Conservation (phyloP, 2,797 vertebrate genomes). For the Lateolabrax maculatus region DNA sequence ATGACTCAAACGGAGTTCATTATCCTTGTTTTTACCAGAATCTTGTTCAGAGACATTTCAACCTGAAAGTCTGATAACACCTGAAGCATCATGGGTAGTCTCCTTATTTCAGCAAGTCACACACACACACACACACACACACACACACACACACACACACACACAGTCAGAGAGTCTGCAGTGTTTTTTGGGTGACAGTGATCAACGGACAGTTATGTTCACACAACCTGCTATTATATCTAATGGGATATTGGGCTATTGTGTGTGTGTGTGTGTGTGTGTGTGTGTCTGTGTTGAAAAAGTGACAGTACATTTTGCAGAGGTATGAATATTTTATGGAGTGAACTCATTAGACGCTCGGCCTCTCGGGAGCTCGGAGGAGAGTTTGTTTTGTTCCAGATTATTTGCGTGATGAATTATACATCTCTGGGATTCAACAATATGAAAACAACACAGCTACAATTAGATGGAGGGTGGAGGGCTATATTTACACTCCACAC, state of each 20-base stretch:
- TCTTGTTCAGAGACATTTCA: background rate
- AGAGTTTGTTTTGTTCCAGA: constrained; percentile 79
- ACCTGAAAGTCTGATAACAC: constrained; percentile 4
- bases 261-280: constrained; percentile 19
- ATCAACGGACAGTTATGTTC: constrained; percentile 50
- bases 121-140: constrained; percentile 4
- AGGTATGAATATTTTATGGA: constrained; percentile 77
- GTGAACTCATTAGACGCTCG: constrained; percentile 74
- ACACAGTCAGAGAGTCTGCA: constrained; percentile 7
- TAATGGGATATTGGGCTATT: constrained; percentile 53
- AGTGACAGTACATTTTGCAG: constrained; percentile 69
- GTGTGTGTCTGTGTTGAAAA: constrained; percentile 23
- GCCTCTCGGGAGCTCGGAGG: constrained; percentile 67
- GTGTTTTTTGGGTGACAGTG: constrained; percentile 54
- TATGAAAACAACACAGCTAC: constrained; percentile 73
- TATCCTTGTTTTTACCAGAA: background rate
- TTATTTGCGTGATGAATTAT: constrained; percentile 80
- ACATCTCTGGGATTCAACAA: constrained; percentile 75
- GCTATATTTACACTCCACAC: constrained; percentile 73
- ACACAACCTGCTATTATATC: constrained; percentile 49
- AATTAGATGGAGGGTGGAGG: constrained; percentile 56
- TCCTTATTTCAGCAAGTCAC: background rate
- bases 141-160: constrained; percentile 16
- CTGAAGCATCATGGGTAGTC: constrained; percentile 29
- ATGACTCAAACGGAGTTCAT: background rate